These are phyloP conservation scores for Umimayanthus chanpuru DNA, from an alignment of 92 coral and sea anemone genomes.

Conservation along the genomic window DNA sequence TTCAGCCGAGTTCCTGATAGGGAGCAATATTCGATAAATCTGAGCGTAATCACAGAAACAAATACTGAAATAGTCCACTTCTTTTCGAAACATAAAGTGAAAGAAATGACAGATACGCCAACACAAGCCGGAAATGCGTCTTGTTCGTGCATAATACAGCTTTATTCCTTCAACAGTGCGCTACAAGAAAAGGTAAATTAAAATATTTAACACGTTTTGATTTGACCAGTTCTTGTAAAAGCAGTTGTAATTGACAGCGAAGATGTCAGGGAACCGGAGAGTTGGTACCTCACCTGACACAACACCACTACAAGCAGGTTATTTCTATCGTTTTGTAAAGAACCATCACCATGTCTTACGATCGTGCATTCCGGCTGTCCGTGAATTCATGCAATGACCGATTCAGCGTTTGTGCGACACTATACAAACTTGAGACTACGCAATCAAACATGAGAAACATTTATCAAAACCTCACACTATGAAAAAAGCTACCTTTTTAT, in stretches of 20 bases:
- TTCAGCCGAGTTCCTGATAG: slow-evolving; percentile 8
- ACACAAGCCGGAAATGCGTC: not conserved
- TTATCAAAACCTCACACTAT: not conserved
- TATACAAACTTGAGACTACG: not conserved
- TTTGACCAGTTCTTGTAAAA: not conserved
- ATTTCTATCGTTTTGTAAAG: not conserved
- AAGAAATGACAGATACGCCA: not conserved
- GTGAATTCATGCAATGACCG: no score
- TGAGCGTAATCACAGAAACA: not conserved
- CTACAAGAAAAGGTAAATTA: no score
- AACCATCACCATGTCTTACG: no score
- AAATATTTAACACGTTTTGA: not conserved
- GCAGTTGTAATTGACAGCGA: not conserved
- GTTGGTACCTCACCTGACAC: no score
- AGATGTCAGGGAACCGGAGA: not conserved
- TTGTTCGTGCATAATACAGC: not conserved
- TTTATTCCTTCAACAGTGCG: no score
- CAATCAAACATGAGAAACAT: not conserved
- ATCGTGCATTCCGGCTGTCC: no score
- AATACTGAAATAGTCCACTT: not conserved
- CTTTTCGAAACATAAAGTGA: not conserved
- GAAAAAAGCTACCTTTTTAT: not conserved
- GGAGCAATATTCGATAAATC: not conserved
- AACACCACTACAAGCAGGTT: not conserved
- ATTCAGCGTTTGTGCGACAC: not conserved